Evolutionary conservation across 1,140 invertebrate species (phyloP).

Genomic region (Eupristina koningsbergeri): DNA sequence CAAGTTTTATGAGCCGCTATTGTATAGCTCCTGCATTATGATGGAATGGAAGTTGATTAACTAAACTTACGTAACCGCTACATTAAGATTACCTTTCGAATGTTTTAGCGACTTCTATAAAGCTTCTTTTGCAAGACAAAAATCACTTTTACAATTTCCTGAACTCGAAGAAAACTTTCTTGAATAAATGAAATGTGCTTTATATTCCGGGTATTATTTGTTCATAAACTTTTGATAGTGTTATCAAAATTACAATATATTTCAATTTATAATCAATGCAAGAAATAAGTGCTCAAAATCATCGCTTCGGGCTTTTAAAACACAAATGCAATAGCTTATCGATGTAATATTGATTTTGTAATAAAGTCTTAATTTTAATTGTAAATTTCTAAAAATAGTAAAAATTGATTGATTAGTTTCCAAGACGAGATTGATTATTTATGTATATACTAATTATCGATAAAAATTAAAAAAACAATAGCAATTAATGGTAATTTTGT

Average conservation of each 20-base stretch:
- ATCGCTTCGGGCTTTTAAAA: neutral
- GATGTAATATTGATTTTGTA: neutral
- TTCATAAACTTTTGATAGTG: neutral
- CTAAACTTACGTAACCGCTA: conserved; percentile 3
- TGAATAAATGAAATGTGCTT: neutral
- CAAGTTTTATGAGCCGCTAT: conserved; percentile 2
- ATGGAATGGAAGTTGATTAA: conserved; percentile 21
- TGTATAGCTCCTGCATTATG: neutral
- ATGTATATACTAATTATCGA: no score
- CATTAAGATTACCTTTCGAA: conserved; percentile 36
- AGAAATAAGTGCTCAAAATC: neutral
- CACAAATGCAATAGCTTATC: neutral
- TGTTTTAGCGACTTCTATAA: neutral
- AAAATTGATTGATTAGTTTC: no score
- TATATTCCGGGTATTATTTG: neutral
- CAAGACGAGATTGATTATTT: no score
- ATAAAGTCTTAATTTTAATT: neutral
- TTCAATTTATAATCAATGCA: neutral
- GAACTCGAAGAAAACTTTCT: no score
- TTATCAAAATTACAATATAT: no score
- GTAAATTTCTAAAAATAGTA: neutral
- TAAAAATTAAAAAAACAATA: no score
- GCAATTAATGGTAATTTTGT: no score
- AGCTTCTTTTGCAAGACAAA: neutral
- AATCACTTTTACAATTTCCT: neutral